Conservation (phyloP, 2,888 invertebrate genomes). For the Ormyrus rosae region DNA sequence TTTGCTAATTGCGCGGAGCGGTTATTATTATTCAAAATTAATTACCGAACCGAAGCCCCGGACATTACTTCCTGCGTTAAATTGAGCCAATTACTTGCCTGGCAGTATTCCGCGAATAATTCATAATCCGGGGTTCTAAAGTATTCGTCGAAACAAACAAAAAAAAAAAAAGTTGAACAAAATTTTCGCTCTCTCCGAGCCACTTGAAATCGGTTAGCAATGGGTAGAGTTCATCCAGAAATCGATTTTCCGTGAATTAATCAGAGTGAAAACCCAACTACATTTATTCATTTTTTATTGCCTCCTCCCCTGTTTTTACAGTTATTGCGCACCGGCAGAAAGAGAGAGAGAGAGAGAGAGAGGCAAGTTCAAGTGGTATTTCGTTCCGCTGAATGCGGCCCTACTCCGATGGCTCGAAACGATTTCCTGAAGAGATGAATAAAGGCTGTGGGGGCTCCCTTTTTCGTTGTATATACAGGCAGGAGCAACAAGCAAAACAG, state of each 20-base stretch:
- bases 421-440: slow-evolving; percentile 49
- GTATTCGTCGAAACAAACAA: too few species aligned
- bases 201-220: too few species aligned
- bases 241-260: slow-evolving; percentile 15
- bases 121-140: too few species aligned
- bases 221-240: background rate
- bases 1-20: too few species aligned
- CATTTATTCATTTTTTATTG: background rate
- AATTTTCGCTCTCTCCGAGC: too few species aligned
- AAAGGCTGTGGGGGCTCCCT: slow-evolving; percentile 10
- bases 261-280: background rate
- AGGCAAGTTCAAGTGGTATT: slow-evolving; percentile 39
- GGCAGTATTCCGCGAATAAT: too few species aligned
- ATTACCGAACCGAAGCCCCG: too few species aligned
- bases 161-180: too few species aligned
- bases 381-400: slow-evolving; percentile 33
- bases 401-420: slow-evolving; percentile 28
- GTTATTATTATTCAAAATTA: too few species aligned
- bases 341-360: too few species aligned
- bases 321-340: background rate
- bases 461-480: background rate
- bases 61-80: too few species aligned
- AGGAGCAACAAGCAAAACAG: background rate
- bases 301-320: background rate
- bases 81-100: too few species aligned